Conservation (phyloP, 2,888 invertebrate species). For the Nomada lathburiana region DNA sequence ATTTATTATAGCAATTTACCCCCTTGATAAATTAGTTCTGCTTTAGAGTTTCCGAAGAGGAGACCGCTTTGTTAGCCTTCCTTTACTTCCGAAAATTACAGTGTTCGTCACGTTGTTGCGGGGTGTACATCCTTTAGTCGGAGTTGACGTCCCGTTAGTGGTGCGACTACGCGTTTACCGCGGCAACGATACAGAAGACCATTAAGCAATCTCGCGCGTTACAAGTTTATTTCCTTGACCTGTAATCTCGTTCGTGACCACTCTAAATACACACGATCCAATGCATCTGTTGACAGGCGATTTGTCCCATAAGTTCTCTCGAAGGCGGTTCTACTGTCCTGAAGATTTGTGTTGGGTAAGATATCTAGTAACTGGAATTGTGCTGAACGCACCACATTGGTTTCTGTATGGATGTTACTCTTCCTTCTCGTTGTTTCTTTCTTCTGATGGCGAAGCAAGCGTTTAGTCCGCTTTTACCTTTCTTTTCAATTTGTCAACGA, state of each 20-base stretch:
- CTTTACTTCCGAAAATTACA: conserved; percentile 59
- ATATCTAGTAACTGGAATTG: no score
- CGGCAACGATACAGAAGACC: conserved; percentile 36
- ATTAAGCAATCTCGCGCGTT: conserved; percentile 5
- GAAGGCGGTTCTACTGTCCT: no score
- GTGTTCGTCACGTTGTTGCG: conserved; percentile 60
- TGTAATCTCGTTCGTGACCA: conserved; percentile 12
- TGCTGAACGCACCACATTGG: no score
- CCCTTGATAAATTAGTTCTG: conserved; percentile 56
- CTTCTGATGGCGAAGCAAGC: no score
- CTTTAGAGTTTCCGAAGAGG: conserved; percentile 44
- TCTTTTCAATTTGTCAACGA: no score
- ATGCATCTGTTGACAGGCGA: conserved; percentile 18
- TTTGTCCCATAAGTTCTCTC: not conserved
- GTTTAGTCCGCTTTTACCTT: no score
- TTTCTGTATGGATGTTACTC: no score
- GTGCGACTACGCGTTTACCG: conserved; percentile 49
- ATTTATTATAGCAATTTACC: conserved; percentile 8
- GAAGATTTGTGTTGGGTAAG: no score
- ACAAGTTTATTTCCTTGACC: conserved; percentile 58
- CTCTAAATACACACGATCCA: not conserved
- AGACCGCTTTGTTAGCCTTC: conserved; percentile 42
- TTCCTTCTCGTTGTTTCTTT: no score
- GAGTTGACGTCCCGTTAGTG: conserved; percentile 28
- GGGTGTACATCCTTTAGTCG: conserved; percentile 42